Evolutionary conservation across 2,797 vertebrate species (phyloP).

Genomic region (Phrynocephalus vlangalii): DNA sequence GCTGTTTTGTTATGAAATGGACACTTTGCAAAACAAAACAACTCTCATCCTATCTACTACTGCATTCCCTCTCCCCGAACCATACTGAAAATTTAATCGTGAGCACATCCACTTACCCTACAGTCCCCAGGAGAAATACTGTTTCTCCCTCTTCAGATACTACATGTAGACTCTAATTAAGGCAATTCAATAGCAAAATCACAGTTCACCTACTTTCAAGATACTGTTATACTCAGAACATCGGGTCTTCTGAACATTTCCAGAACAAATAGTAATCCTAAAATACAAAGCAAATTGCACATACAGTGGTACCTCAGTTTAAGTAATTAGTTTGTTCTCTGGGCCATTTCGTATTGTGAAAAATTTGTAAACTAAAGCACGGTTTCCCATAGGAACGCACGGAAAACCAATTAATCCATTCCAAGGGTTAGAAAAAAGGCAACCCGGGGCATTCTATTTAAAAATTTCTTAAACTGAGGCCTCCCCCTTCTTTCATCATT

Average conservation of each 20-base stretch:
- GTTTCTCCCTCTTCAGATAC: background rate
- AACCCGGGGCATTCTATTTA: too few species aligned
- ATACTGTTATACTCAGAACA: background rate
- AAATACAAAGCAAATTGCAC: background rate
- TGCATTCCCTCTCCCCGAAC: background rate
- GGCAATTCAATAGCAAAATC: background rate
- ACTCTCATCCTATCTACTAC: background rate
- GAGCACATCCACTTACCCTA: background rate
- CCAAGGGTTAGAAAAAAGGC: too few species aligned
- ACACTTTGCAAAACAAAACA: background rate
- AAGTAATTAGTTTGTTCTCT: too few species aligned
- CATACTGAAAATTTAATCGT: background rate
- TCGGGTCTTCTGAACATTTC: too few species aligned
- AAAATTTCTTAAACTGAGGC: too few species aligned
- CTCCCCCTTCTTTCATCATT: too few species aligned
- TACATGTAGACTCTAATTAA: background rate
- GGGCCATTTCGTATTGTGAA: too few species aligned
- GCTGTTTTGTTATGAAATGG: background rate
- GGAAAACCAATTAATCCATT: too few species aligned
- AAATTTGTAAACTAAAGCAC: too few species aligned
- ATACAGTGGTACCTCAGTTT: too few species aligned
- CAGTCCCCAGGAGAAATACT: background rate
- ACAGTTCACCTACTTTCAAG: background rate
- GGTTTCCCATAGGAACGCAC: too few species aligned
- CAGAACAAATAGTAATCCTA: background rate